These are phyloP conservation scores for Drosophila anomalata DNA, from an alignment of 2,888 invertebrate species.

Conservation along the genomic window DNA sequence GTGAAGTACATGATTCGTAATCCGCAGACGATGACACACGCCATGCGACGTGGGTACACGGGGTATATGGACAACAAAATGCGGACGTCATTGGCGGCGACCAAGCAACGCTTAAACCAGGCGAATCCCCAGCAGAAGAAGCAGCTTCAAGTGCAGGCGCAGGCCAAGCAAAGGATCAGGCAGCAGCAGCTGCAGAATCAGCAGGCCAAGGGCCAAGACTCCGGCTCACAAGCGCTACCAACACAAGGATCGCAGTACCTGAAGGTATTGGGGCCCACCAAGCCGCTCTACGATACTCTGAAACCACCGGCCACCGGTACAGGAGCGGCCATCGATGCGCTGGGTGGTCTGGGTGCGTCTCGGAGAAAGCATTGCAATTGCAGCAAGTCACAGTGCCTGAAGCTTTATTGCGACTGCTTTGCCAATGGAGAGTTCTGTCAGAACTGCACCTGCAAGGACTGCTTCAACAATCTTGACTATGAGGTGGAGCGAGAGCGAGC, in stretches of 20 bases:
- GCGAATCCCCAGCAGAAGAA: slow-evolving; percentile 46
- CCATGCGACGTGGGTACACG: slow-evolving; percentile 71
- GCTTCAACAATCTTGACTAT: slow-evolving; percentile 97
- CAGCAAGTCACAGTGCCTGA: slow-evolving; percentile 98
- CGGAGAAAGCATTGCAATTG: slow-evolving; percentile 98
- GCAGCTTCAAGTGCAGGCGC: slow-evolving; percentile 42
- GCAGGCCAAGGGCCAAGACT: slow-evolving; percentile 21
- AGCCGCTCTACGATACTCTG: slow-evolving; percentile 60
- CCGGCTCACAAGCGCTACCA: slow-evolving; percentile 16
- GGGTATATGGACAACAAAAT: slow-evolving; percentile 58
- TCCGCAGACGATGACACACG: slow-evolving; percentile 35
- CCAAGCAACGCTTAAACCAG: slow-evolving; percentile 56
- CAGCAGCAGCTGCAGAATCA: slow-evolving; percentile 56
- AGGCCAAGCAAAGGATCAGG: slow-evolving; percentile 48
- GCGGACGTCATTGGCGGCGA: slow-evolving; percentile 38
- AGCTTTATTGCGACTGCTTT: slow-evolving; percentile 99
- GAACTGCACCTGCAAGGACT: slow-evolving; percentile 98
- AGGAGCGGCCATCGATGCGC: slow-evolving; percentile 36
- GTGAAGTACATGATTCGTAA: slow-evolving; percentile 68
- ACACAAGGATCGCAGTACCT: neutral
- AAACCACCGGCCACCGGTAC: slow-evolving; percentile 46
- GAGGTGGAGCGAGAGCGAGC: slow-evolving; percentile 97
- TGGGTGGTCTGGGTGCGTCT: slow-evolving; percentile 55
- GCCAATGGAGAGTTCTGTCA: slow-evolving; percentile 99
- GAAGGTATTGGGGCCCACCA: slow-evolving; percentile 33